These are phyloP conservation scores for Ectropis grisescens DNA, from an alignment of 1,140 invertebrate genomes.

Conservation along the genomic window DNA sequence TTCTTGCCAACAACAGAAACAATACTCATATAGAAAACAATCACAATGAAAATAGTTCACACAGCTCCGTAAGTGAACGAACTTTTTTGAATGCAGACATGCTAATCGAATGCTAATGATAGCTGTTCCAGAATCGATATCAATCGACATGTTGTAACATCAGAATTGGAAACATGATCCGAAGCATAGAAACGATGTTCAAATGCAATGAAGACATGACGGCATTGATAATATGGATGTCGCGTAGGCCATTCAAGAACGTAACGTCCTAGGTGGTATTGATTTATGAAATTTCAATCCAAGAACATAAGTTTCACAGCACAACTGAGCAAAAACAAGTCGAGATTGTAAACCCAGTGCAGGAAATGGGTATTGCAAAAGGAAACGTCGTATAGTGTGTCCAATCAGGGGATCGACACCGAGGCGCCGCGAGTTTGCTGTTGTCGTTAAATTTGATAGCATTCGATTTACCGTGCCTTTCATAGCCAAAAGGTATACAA, in stretches of 20 bases:
- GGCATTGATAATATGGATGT: too few species aligned
- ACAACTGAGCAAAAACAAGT: too few species aligned
- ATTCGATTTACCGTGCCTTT: conserved; percentile 23
- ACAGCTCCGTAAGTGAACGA: conserved; percentile 5
- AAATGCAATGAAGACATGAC: not conserved
- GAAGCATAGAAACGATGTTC: not conserved
- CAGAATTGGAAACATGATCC: conserved; percentile 1
- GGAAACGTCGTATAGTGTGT: conserved; percentile 33
- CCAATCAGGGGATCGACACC: conserved; percentile 32
- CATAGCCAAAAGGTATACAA: conserved; percentile 6
- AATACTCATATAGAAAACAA: too few species aligned
- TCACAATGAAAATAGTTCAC: not conserved
- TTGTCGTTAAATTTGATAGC: conserved; percentile 50
- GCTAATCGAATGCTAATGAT: conserved; percentile 7
- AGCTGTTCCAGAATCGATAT: conserved; percentile 4
- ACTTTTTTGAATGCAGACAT: conserved; percentile 5
- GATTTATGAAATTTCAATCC: conserved; percentile 1
- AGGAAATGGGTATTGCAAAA: conserved; percentile 47
- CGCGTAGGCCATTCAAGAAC: too few species aligned
- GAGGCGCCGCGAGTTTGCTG: conserved; percentile 30
- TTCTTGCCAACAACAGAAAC: too few species aligned
- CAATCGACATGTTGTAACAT: not conserved
- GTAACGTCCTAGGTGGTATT: too few species aligned
- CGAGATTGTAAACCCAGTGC: conserved; percentile 8
- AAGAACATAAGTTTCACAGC: too few species aligned